Base-by-base conservation (phyloP, 1,140 invertebrate genomes). In the Macrocentrus cingulum region DNA sequence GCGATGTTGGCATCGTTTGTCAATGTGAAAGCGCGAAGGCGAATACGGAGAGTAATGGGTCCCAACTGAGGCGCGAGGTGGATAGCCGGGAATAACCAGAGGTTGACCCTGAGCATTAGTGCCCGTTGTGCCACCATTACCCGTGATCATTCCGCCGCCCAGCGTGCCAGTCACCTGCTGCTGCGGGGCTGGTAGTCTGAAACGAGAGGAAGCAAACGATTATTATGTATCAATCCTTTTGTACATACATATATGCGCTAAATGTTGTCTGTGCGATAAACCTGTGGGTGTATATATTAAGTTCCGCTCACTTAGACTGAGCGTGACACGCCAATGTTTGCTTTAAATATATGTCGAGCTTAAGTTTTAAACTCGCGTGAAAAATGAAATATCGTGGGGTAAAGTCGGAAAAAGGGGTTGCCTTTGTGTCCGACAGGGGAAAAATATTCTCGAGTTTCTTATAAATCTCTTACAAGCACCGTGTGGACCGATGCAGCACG, bases 1-100 rank as follows among this genome's bases (percentile, higher is more conserved):
- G 60, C 91, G 84, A 71, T 94, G 90, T 70, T 92, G 90, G 79
- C 92, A 93, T 59, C 91, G 86, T 79, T 95, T 95, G 81, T 94
- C 91, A 82, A 95, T 91, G 81, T 93, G 91, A 82, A 95, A 94
- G 72, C 93, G 88, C 62, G 94, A 93, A 69, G 91, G 91, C 61
- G 91, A 93, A 80, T 91, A 91, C 63, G 87, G 84, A 64, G 89
- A 86, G 82, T 93, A 90, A 68, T 91, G 86, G 45, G 88, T 86
- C 64, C 87, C 85, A 49, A 86, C 84, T 61, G 87, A 84, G 56
- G 86, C 85, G 64, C 88, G 82, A 63, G 89, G 81, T 4, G 89
- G 89, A 78, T 91, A 91, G 64, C 87, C 88, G 36, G 90, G 88
- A 86, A 91, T 90, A 42, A 89, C 88, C 67, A 90, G 82, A 13